Percentiles rank a stretch among this genome's conserved stretches.
Evolutionary conservation across 2,113 vertebrate genomes (phyloP).

Genomic region (Rhea americana): DNA sequence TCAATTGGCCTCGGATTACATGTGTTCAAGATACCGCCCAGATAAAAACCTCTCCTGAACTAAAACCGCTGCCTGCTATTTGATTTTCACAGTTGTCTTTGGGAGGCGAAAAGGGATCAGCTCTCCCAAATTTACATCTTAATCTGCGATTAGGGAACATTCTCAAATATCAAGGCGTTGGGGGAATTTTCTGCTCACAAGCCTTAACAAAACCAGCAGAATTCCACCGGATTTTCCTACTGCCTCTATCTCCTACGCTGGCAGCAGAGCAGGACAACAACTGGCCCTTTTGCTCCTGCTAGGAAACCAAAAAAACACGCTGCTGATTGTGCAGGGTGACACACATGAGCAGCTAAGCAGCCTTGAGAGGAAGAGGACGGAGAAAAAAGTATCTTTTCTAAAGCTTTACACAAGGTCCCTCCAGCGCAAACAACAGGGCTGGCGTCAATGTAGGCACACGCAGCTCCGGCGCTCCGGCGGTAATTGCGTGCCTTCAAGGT

Average conservation of each 20-base stretch:
- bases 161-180: neutral
- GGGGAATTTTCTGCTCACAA: neutral
- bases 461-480: accelerated
- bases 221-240: neutral
- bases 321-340: neutral
- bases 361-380: conserved; percentile 37
- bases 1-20: neutral
- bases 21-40: neutral
- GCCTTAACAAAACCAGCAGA: neutral
- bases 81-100: neutral
- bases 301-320: conserved; percentile 18
- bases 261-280: neutral
- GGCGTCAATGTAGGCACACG: neutral
- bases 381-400: neutral
- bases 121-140: neutral
- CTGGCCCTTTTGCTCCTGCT: neutral
- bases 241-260: neutral
- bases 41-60: neutral
- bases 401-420: conserved; percentile 15
- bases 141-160: neutral
- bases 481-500: conserved; percentile 22
- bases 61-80: neutral
- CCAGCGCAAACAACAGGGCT: neutral
- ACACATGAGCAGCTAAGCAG: accelerated
- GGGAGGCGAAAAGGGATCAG: neutral